These are phyloP conservation scores for Rattus norvegicus DNA, from an alignment of 2,113 vertebrate genomes.

Conservation along the genomic window DNA sequence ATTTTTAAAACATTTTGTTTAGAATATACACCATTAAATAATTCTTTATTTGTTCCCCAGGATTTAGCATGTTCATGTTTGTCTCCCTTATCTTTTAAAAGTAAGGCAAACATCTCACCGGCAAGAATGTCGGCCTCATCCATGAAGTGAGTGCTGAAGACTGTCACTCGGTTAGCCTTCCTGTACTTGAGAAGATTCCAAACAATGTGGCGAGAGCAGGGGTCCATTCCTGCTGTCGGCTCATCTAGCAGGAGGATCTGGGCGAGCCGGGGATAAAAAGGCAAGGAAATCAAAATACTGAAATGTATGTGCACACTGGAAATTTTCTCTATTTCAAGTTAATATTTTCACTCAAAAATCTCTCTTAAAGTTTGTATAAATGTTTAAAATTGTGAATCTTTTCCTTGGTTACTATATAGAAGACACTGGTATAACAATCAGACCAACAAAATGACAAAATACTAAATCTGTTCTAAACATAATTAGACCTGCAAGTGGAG, in stretches of 20 bases:
- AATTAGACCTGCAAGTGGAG: background rate
- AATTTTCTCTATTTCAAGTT: background rate
- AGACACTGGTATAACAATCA: background rate
- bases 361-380: background rate
- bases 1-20: background rate
- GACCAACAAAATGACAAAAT: background rate
- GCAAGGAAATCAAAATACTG: background rate
- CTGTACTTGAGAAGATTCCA: conserved; percentile 95
- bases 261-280: background rate
- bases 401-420: conserved; percentile 30
- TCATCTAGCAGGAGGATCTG: conserved; percentile 96
- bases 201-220: conserved; percentile 94
- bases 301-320: background rate
- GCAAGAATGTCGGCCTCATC: conserved; percentile 98
- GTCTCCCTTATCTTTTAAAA: conserved; percentile 13
- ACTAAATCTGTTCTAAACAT: background rate
- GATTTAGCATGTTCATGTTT: background rate
- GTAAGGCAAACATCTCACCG: conserved; percentile 84
- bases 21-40: background rate
- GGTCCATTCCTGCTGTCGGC: conserved; percentile 98
- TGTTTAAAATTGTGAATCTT: conserved; percentile 13
- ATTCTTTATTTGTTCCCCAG: background rate
- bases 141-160: conserved; percentile 99
- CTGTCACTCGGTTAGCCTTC: conserved; percentile 88
- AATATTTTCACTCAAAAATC: background rate